Conservation (phyloP, 2,113 vertebrate genomes). For the Cairina moschata region DNA sequence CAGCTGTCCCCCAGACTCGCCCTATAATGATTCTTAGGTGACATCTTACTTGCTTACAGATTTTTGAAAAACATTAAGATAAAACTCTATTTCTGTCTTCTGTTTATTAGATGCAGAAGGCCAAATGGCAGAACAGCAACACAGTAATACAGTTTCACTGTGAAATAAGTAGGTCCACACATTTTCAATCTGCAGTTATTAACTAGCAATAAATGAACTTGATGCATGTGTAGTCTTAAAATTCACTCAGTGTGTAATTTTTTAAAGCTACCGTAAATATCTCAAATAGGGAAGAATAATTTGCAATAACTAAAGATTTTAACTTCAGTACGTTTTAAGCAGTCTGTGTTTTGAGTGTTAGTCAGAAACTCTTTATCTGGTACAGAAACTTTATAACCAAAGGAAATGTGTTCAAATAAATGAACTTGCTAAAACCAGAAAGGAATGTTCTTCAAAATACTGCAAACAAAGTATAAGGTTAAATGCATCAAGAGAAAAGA, state of each 20-base stretch:
- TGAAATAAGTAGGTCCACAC: not conserved
- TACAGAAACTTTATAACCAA: not conserved
- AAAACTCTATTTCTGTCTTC: not conserved
- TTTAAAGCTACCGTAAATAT: not conserved
- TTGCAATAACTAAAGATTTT: not conserved
- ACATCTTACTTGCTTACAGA: not conserved
- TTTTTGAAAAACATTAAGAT: not conserved
- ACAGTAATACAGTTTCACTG: not conserved
- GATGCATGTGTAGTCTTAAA: not conserved
- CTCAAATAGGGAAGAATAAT: not conserved
- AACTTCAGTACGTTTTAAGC: not conserved
- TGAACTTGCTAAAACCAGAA: not conserved
- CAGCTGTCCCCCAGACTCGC: accelerated
- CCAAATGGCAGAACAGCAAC: not conserved
- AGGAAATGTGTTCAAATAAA: not conserved
- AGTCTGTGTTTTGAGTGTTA: not conserved
- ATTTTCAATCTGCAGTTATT: not conserved
- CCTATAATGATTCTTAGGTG: not conserved
- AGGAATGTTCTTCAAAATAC: not conserved
- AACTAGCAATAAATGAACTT: not conserved
- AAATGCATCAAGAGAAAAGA: not conserved
- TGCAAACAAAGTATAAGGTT: not conserved
- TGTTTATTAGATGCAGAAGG: not conserved
- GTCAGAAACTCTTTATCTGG: not conserved
- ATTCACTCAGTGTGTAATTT: not conserved